These are phyloP conservation scores for Stichodactyla helianthus DNA, from an alignment of 64 coral and sea anemone genomes.

Conservation along the genomic window DNA sequence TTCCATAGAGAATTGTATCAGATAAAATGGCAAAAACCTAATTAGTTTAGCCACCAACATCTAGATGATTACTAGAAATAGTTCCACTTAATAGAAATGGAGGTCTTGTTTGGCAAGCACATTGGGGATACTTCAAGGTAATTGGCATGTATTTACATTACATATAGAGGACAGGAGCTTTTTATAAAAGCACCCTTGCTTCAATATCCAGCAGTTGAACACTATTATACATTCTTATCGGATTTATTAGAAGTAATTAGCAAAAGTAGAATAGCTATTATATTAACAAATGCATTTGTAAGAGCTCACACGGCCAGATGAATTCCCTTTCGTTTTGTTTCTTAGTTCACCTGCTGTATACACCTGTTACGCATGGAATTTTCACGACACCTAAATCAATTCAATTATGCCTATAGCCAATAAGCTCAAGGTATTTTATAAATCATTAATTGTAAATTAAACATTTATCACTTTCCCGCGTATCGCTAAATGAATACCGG, in stretches of 20 bases:
- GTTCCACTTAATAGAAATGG: constrained; percentile 27
- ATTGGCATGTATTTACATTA: constrained; percentile 14
- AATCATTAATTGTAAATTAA: constrained; percentile 98
- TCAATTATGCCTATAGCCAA: constrained; percentile 89
- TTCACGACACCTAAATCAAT: constrained; percentile 77
- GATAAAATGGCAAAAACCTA: constrained; percentile 71
- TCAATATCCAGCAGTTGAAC: constrained; percentile 28
- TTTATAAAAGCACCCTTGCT: neutral
- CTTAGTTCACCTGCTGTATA: constrained; percentile 50
- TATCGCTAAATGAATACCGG: constrained; percentile 87
- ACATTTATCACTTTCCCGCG: constrained; percentile 91
- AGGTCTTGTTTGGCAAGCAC: neutral
- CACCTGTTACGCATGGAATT: constrained; percentile 83
- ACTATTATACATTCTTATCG: constrained; percentile 58
- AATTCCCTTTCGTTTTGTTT: constrained; percentile 35
- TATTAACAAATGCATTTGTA: constrained; percentile 99
- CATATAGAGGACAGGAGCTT: neutral
- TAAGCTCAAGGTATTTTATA: constrained; percentile 66
- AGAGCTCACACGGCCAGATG: constrained; percentile 75
- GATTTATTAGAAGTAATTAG: constrained; percentile 84
- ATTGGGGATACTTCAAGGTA: neutral
- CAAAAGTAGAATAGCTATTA: constrained; percentile 90
- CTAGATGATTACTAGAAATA: constrained; percentile 28
- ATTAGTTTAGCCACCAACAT: constrained; percentile 43
- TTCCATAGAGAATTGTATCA: constrained; percentile 66